Percentiles rank a stretch among this genome's conserved stretches.
phyloP scores from a whole-genome alignment of 2,797 vertebrate species.

The Semaprochilodus insignis region DNA sequence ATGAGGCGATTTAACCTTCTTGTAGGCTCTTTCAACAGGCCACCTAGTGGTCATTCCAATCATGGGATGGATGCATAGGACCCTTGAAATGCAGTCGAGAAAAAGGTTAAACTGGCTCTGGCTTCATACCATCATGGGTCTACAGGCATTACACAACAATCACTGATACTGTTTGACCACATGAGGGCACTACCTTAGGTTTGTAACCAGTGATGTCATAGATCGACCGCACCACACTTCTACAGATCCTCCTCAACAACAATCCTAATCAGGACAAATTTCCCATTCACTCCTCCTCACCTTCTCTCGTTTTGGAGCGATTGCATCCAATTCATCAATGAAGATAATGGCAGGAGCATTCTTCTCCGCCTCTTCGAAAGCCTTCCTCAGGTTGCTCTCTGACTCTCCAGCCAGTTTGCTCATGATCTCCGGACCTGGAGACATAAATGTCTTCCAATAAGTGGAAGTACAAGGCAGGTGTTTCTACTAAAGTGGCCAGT shows the following conservation, averaged over 20 bases:
- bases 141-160: background rate
- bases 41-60: no score
- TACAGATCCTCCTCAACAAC: no score
- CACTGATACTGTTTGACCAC: background rate
- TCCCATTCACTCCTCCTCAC: conserved; percentile 39
- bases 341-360: conserved; percentile 73
- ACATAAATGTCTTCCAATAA: background rate
- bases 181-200: background rate
- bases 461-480: no score
- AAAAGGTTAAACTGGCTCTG: no score
- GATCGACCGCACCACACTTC: no score
- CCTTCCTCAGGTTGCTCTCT: conserved; percentile 71
- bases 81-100: no score
- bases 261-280: no score
- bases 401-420: conserved; percentile 72
- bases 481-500: no score
- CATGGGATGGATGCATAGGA: no score
- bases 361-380: conserved; percentile 71
- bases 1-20: no score
- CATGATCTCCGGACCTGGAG: conserved; percentile 70
- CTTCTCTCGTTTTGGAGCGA: conserved; percentile 73
- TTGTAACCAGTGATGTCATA: no score
- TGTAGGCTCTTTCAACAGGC: no score
- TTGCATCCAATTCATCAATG: conserved; percentile 71
- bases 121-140: background rate